phyloP scores from a whole-genome alignment of 2,113 vertebrate genomes.

The Apus apus region DNA sequence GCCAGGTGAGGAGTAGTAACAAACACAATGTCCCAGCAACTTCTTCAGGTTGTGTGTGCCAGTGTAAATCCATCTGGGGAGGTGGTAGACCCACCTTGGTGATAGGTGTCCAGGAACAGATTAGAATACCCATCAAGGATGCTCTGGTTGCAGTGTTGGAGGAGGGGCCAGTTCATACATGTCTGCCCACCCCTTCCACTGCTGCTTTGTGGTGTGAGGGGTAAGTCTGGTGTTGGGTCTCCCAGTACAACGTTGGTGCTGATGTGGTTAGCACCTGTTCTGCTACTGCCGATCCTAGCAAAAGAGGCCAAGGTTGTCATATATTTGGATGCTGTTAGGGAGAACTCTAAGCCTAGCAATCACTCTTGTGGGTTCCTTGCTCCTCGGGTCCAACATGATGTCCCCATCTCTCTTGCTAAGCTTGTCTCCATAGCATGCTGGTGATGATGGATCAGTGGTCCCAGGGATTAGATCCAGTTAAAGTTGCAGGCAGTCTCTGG shows the following conservation, averaged over 20 bases:
- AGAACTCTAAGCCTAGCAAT: background rate
- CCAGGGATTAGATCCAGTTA: background rate
- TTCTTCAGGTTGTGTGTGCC: background rate
- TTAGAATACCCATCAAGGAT: background rate
- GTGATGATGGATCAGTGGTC: background rate
- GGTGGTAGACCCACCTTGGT: background rate
- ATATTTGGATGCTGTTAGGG: background rate
- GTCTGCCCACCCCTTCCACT: background rate
- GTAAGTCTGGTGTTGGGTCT: background rate
- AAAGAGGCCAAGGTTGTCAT: background rate
- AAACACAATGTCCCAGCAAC: background rate
- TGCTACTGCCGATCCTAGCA: accelerated
- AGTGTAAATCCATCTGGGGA: background rate
- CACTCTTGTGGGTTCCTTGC: background rate
- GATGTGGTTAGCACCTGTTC: accelerated
- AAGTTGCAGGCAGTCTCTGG: accelerated
- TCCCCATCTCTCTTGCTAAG: background rate
- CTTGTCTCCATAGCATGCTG: background rate
- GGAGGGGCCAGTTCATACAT: accelerated
- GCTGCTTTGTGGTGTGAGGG: background rate
- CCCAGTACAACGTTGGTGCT: background rate
- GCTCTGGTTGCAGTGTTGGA: background rate
- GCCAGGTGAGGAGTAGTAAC: background rate
- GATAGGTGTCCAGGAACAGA: background rate
- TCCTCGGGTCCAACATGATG: background rate